Evolutionary conservation across 2,113 vertebrate genomes (phyloP).

Genomic region (Galeopterus variegatus): DNA sequence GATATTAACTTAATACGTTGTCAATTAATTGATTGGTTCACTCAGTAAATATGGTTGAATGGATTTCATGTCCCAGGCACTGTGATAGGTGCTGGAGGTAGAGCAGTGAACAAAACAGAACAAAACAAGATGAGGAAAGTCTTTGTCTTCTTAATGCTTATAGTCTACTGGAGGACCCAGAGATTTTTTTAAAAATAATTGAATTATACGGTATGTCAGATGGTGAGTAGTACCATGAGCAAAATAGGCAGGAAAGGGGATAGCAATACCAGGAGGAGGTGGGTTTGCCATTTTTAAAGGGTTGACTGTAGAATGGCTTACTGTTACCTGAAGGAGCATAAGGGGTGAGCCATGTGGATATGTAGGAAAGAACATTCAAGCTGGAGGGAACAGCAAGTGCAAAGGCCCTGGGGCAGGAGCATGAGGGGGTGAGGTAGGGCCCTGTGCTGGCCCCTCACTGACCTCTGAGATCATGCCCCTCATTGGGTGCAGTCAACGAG

Average conservation of each 20-base stretch:
- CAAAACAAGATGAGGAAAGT: not conserved
- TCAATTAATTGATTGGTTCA: not conserved
- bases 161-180: not conserved
- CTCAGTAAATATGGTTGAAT: not conserved
- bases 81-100: not conserved
- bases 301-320: not conserved
- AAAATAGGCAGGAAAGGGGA: not conserved
- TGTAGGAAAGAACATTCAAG: not conserved
- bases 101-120: not conserved
- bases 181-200: not conserved
- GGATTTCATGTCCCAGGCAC: not conserved
- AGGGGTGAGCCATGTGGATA: not conserved
- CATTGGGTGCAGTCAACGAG: not conserved
- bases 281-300: not conserved
- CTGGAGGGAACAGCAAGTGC: not conserved
- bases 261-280: not conserved
- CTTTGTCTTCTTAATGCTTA: not conserved
- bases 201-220: not conserved
- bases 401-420: not conserved
- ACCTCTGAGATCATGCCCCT: not conserved
- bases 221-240: not conserved
- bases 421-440: not conserved
- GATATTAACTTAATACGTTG: not conserved
- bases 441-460: not conserved
- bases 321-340: not conserved